Conservation (phyloP, 1,140 invertebrate genomes). For the Zaprionus ghesquierei region DNA sequence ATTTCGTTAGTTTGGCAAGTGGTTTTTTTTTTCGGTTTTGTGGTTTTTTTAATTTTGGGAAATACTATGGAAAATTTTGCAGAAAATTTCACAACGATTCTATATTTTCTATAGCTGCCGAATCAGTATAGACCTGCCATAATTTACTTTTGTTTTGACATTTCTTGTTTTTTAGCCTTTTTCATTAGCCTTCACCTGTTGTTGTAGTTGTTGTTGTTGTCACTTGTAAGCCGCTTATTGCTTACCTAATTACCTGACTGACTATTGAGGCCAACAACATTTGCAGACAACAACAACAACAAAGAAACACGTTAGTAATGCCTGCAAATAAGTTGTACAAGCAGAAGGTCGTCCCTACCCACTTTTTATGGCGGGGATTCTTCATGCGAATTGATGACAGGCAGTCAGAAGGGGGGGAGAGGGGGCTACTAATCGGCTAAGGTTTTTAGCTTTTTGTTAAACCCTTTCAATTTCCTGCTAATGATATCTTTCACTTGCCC, state of each 20-base stretch:
- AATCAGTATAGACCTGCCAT: neutral
- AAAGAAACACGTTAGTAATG: constrained; percentile 28
- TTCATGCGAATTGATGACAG: neutral
- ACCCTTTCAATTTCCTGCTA: constrained; percentile 8
- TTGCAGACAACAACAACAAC: constrained; percentile 17
- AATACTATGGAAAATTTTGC: neutral
- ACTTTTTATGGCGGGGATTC: neutral
- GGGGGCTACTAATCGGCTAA: neutral
- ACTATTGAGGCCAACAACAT: constrained; percentile 52
- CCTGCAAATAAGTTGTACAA: constrained; percentile 24
- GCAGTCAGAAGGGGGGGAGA: too few species aligned
- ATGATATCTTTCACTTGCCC: constrained; percentile 4
- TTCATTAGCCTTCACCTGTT: constrained; percentile 33
- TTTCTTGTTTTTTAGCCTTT: constrained; percentile 33
- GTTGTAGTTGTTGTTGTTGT: constrained; percentile 38
- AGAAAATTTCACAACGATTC: neutral
- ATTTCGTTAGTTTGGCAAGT: constrained; percentile 6
- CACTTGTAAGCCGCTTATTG: constrained; percentile 68
- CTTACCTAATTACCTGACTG: constrained; percentile 72
- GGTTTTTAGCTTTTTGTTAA: neutral
- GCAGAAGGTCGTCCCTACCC: constrained; percentile 10
- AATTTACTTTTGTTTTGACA: constrained; percentile 27
- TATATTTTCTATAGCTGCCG: too few species aligned
- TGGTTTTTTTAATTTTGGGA: neutral
- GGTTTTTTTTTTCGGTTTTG: neutral